phyloP scores from a whole-genome alignment of 2,113 vertebrate species.

The Ceyx melanurus region DNA sequence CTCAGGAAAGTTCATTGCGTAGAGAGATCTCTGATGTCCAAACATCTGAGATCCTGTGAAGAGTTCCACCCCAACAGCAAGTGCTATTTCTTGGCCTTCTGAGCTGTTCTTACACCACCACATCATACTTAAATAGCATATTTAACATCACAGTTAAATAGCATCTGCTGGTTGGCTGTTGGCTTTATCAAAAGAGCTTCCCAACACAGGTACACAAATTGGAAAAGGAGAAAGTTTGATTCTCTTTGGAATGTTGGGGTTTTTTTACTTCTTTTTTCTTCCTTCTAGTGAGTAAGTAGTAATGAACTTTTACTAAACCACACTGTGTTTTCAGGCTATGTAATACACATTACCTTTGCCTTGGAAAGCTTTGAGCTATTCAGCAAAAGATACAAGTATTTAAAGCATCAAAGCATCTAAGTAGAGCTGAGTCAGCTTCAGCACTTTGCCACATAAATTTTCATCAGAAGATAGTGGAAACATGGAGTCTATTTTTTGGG shows the following conservation, averaged over 20 bases:
- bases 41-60: too few species aligned
- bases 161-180: not conserved
- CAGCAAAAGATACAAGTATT: not conserved
- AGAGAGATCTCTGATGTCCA: too few species aligned
- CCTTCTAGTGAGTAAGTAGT: not conserved
- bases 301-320: not conserved
- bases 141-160: too few species aligned
- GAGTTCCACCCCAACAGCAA: too few species aligned
- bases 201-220: not conserved
- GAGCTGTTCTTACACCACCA: too few species aligned
- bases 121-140: too few species aligned
- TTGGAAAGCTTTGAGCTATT: not conserved
- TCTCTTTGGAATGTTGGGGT: not conserved
- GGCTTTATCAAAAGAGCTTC: not conserved
- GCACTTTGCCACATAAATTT: not conserved
- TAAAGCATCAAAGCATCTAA: not conserved
- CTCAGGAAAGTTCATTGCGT: too few species aligned
- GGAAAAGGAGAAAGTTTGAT: not conserved
- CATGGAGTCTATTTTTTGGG: not conserved
- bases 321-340: not conserved
- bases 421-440: not conserved
- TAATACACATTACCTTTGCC: not conserved
- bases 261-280: not conserved
- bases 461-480: not conserved
- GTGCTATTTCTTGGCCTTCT: too few species aligned